A percentile compares a stretch with the other conserved stretches of the same genome.
Conservation (phyloP, 1,140 invertebrate species). For the Cydia fagiglandana region DNA sequence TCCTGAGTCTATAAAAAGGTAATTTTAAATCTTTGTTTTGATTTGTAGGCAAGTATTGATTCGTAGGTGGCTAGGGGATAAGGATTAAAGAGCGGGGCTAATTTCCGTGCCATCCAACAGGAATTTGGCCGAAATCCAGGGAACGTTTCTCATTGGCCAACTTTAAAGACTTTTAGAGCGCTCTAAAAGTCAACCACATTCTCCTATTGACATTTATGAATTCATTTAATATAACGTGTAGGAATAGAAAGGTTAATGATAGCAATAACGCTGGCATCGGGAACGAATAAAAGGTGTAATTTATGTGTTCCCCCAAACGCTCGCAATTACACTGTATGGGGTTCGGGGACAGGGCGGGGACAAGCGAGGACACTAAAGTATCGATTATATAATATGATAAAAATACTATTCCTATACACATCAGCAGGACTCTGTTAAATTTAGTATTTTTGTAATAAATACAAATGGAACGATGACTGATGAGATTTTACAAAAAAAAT, state of each 20-base stretch:
- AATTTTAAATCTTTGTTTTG: no score
- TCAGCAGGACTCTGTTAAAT: no score
- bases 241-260: constrained; percentile 52
- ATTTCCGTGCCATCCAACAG: not conserved
- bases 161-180: not conserved
- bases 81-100: not conserved
- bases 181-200: not conserved
- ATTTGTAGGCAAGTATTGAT: no score
- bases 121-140: not conserved
- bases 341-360: constrained; percentile 39
- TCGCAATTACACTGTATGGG: constrained; percentile 59
- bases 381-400: constrained; percentile 28
- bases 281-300: constrained; percentile 73
- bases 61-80: no score
- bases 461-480: no score
- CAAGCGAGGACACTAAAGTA: constrained; percentile 17
- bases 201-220: constrained; percentile 20
- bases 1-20: no score
- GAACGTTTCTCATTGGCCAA: not conserved
- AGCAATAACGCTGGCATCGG: constrained; percentile 65
- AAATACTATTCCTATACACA: not conserved
- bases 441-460: no score
- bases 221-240: constrained; percentile 27
- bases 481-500: no score
- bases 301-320: constrained; percentile 68